Evolutionary conservation across 2,113 vertebrate genomes (phyloP), one percentile per base, ranked within the genome.

Genomic region (Psilopsiagon aurifrons): DNA sequence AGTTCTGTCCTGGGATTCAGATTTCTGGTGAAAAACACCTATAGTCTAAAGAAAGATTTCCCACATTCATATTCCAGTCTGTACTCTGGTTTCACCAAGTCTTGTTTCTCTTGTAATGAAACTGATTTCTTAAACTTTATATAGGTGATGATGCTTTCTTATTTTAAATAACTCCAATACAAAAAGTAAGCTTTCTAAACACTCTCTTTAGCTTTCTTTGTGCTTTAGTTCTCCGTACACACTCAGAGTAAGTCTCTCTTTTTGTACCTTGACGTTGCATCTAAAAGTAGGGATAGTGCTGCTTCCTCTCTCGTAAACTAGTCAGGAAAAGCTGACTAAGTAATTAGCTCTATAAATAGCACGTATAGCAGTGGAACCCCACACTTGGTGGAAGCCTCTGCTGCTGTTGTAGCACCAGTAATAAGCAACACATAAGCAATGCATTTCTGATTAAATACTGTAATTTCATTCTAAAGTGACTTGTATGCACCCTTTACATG

Each of bases 261-360:
- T 70, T 66, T 90, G 63, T 73, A 47, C 51, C 46, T 86, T 67
- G 63, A 12, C 55, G 83, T 88, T 83, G 76, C 64, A 74, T 77
- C 63, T 77, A n/a, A 52, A 62, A 39, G 47, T 55, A 20, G 11
- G 63, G 71, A 70, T 80, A 46, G 37, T 29, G 59, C 79, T 92
- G 54, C 83, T 95, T 96, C 90, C 90, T 93, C 39, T 93, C 81
- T 71, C 0, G 0, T 86, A 69, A 85, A 77, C 54, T 44, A 63
- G 55, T 59, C 83, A 74, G 95, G 92, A 93, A 94, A 31, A 83
- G 57, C 57, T 59, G 57, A 59, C n/a, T 35, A 59, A 59, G 57
- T 59, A 59, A 59, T 59, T 24, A 59, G 23, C 59, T 86, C 83
- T 88, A 77, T 88, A 88, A 90, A 88, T 83, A 96, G 75, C 83